These are phyloP conservation scores for Chlorodrepanis virens DNA, from an alignment of 2,113 vertebrate species.

Conservation along the genomic window DNA sequence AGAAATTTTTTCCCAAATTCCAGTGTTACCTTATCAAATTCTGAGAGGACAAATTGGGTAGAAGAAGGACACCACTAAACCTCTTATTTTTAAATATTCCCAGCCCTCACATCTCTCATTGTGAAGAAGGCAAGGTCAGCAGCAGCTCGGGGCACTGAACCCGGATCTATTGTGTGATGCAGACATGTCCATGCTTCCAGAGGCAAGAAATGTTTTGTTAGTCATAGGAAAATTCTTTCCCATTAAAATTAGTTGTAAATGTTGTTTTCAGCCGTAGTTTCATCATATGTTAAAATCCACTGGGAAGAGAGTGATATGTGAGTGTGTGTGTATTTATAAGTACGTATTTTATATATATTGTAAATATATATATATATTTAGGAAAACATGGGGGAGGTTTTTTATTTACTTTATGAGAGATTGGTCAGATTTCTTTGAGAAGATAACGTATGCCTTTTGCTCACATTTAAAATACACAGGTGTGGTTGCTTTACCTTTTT, in stretches of 20 bases:
- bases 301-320: neutral
- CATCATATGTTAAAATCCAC: neutral
- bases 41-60: neutral
- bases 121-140: neutral
- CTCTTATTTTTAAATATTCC: neutral
- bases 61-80: neutral
- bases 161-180: neutral
- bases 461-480: neutral
- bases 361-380: neutral
- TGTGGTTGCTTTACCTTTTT: neutral
- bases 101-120: neutral
- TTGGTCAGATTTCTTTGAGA: neutral
- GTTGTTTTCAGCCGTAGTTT: neutral
- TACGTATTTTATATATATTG: neutral
- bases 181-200: neutral
- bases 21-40: neutral
- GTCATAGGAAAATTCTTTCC: slow-evolving; percentile 1
- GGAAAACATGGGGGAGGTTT: rapidly evolving
- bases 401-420: neutral
- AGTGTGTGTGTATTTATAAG: neutral
- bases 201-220: neutral
- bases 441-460: neutral
- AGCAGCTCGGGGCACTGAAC: neutral
- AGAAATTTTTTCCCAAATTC: neutral
- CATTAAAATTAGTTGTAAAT: neutral